Percentiles rank a stretch among this genome's conserved stretches.
These are phyloP conservation scores for Diprion similis DNA, from an alignment of 1,140 invertebrate species.

Conservation along the genomic window DNA sequence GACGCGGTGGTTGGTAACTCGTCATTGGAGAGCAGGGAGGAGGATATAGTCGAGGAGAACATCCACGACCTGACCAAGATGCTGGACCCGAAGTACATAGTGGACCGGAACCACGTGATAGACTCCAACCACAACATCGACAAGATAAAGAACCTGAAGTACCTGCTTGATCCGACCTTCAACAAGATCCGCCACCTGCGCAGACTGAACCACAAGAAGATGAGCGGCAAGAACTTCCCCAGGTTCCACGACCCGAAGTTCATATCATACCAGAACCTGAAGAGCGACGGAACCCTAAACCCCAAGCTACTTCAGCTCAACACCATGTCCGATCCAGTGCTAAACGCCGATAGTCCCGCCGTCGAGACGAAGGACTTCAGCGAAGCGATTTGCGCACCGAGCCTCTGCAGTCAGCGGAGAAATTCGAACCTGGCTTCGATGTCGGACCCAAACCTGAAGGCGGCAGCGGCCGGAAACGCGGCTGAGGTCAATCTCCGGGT, in stretches of 20 bases:
- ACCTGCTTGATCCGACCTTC: constrained; percentile 53
- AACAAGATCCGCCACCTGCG: constrained; percentile 53
- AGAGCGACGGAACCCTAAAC: constrained; percentile 35
- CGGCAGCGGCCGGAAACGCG: constrained; percentile 19
- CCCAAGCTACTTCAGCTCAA: constrained; percentile 41
- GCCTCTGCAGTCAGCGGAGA: constrained; percentile 24
- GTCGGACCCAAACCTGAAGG: constrained; percentile 53
- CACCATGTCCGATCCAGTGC: constrained; percentile 50
- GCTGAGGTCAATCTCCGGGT: constrained; percentile 27
- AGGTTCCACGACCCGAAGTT: constrained; percentile 44
- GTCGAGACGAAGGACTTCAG: constrained; percentile 28
- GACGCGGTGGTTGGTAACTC: constrained; percentile 28
- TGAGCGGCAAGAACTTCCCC: constrained; percentile 35
- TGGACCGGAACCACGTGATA: constrained; percentile 50
- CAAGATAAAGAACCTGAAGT: constrained; percentile 54
- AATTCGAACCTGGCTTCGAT: constrained; percentile 48
- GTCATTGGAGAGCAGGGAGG: constrained; percentile 32
- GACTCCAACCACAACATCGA: constrained; percentile 57
- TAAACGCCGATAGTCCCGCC: constrained; percentile 38
- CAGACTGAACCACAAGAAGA: constrained; percentile 45
- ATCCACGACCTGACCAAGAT: constrained; percentile 54
- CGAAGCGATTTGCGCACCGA: constrained; percentile 28
- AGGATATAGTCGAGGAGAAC: constrained; percentile 48
- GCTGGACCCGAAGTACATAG: constrained; percentile 52
- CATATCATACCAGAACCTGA: constrained; percentile 54